These are phyloP conservation scores for Gymnobelideus leadbeateri DNA, from an alignment of 2,113 vertebrate species.

Conservation along the genomic window DNA sequence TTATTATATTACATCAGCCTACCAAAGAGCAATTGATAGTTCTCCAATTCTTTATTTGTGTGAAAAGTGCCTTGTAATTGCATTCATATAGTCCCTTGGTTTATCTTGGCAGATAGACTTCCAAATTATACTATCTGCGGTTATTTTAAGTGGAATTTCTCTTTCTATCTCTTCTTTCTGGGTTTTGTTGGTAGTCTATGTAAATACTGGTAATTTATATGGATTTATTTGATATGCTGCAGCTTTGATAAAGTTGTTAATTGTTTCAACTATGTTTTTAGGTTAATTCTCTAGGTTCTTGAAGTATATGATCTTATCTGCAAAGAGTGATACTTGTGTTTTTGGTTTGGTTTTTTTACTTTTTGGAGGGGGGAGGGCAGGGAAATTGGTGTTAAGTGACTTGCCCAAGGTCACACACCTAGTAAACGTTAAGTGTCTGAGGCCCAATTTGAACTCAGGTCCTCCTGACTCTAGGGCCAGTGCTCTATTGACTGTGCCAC, in stretches of 20 bases:
- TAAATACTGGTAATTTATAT: neutral
- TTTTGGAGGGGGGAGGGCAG: too few relatives aligned
- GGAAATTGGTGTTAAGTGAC: too few relatives aligned
- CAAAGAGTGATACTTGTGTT: neutral
- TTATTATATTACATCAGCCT: neutral
- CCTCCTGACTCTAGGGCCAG: too few relatives aligned
- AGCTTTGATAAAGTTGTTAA: neutral
- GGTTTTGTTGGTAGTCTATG: neutral
- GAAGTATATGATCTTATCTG: neutral
- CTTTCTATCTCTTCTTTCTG: neutral
- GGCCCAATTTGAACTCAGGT: too few relatives aligned
- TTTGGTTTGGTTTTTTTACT: neutral
- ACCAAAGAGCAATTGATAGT: neutral
- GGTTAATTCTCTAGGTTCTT: neutral
- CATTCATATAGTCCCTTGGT: neutral
- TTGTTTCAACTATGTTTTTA: neutral
- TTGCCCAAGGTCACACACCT: too few relatives aligned
- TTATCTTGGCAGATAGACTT: neutral
- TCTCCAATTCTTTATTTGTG: neutral
- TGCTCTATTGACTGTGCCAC: too few relatives aligned
- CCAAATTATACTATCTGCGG: neutral
- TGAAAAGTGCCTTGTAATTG: neutral
- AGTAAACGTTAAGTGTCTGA: too few relatives aligned
- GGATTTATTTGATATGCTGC: neutral
- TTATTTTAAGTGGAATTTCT: neutral